Evolutionary conservation across 2,113 vertebrate genomes (phyloP).

Genomic region (Urocolius indicus): DNA sequence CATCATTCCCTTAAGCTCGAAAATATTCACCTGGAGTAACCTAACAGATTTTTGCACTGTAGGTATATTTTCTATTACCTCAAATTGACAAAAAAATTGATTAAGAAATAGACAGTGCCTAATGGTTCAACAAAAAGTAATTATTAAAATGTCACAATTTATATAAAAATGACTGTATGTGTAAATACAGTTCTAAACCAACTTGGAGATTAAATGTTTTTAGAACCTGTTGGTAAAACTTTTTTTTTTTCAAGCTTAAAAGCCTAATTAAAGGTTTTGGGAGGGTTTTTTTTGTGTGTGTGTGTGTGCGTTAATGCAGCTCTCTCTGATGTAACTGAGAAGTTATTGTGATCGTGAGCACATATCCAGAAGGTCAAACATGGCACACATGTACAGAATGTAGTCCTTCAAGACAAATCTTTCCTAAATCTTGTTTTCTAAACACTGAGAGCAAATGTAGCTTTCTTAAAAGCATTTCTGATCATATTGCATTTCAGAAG

Average conservation of each 20-base stretch:
- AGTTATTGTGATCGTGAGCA: background rate
- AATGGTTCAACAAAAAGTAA: background rate
- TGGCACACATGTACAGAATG: background rate
- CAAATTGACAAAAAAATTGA: fast-evolving
- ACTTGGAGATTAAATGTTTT: background rate
- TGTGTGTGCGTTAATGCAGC: background rate
- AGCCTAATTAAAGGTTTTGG: background rate
- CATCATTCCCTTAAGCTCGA: background rate
- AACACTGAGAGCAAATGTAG: constrained; percentile 7
- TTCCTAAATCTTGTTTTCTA: background rate
- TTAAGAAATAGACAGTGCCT: background rate
- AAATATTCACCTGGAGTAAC: background rate
- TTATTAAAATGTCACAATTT: background rate
- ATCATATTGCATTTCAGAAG: background rate
- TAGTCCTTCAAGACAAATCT: background rate
- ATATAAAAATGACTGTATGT: background rate
- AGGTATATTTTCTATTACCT: background rate
- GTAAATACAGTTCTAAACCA: background rate
- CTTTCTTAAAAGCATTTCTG: constrained; percentile 24
- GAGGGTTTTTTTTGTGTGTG: background rate
- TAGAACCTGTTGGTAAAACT: background rate
- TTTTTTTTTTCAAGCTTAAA: background rate
- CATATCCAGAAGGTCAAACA: constrained; percentile 33
- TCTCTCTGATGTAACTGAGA: constrained; percentile 11
- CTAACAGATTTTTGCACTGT: background rate